A percentile compares a stretch with the other conserved stretches of the same genome.
Conservation (phyloP, 64 coral and sea anemone genomes). For the Pachyseris speciosa region DNA sequence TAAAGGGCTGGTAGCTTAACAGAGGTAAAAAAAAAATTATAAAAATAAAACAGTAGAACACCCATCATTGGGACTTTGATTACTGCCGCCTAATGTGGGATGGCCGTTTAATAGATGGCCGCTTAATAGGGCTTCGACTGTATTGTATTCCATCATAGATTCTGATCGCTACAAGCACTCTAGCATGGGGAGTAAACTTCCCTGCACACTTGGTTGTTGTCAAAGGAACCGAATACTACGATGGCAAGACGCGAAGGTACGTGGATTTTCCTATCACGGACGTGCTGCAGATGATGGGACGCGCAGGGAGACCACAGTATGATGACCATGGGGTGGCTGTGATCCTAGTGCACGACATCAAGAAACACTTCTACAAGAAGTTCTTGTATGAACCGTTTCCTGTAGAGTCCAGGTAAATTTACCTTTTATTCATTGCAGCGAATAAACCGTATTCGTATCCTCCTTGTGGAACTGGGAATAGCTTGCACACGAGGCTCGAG, state of each 20-base stretch:
- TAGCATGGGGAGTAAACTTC: constrained; percentile 99
- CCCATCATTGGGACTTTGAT: too few relatives aligned
- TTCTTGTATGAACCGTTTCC: constrained; percentile 98
- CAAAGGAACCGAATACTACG: constrained; percentile 98
- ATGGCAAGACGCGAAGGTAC: constrained; percentile 92
- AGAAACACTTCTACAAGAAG: constrained; percentile 99
- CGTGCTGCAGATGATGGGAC: constrained; percentile 99
- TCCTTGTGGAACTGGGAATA: too few relatives aligned
- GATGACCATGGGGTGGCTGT: constrained; percentile 93
- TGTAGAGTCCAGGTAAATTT: constrained; percentile 92
- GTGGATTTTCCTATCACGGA: constrained; percentile 99
- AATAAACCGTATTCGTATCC: background rate
- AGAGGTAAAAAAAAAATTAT: too few relatives aligned
- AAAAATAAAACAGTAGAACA: too few relatives aligned
- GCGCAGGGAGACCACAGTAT: constrained; percentile 96
- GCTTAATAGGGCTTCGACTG: background rate
- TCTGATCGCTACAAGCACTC: constrained; percentile 94
- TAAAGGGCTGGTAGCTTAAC: too few relatives aligned
- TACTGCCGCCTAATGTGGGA: too few relatives aligned
- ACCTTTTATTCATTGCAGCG: background rate
- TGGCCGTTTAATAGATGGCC: too few relatives aligned
- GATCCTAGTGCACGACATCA: constrained; percentile 98
- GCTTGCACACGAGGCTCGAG: too few relatives aligned
- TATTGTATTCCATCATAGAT: constrained; percentile 33
- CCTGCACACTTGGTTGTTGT: constrained; percentile 96